Evolutionary conservation across 2,797 vertebrate genomes (phyloP).

Genomic region (Nannoperca obscura): DNA sequence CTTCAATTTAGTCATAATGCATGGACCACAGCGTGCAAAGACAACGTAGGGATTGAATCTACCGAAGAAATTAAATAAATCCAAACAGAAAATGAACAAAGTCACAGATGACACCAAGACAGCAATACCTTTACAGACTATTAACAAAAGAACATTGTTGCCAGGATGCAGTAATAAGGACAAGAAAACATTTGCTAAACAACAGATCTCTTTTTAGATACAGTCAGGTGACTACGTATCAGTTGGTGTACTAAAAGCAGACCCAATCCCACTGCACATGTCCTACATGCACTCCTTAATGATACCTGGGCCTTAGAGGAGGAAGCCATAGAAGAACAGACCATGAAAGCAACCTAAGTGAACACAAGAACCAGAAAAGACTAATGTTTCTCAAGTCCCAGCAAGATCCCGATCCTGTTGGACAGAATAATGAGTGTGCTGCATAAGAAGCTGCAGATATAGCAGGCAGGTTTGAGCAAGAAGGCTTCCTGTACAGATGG

Average conservation of each 20-base stretch:
- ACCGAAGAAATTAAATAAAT: too few relatives aligned
- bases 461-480: not conserved
- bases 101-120: not conserved
- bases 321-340: not conserved
- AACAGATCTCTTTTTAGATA: not conserved
- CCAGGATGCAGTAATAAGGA: not conserved
- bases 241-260: conserved; percentile 41
- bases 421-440: not conserved
- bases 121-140: not conserved
- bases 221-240: conserved; percentile 9
- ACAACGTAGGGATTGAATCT: too few relatives aligned
- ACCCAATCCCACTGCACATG: conserved; percentile 30
- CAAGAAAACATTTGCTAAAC: not conserved
- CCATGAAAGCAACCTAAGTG: not conserved
- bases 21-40: too few relatives aligned
- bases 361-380: not conserved
- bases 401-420: not conserved
- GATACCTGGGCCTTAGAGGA: conserved; percentile 1
- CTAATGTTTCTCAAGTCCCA: not conserved
- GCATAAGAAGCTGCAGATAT: not conserved
- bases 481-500: not conserved
- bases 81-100: not conserved
- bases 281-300: conserved; percentile 34
- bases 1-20: too few relatives aligned
- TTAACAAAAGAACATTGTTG: not conserved